Base-by-base conservation (phyloP, 2,888 invertebrate genomes). In the Aromia moschata region DNA sequence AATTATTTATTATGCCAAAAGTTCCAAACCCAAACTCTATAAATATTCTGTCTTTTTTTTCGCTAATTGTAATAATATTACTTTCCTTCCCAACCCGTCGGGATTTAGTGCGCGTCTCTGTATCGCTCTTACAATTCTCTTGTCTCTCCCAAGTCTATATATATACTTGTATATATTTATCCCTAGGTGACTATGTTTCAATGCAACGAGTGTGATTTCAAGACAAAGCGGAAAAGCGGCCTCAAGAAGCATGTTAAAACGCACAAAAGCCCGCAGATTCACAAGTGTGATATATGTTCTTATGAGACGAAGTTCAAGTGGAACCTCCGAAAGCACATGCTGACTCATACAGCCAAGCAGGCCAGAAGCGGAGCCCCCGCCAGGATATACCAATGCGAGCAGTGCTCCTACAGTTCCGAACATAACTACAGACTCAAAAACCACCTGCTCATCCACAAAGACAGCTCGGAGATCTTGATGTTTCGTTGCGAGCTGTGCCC, bases 191-290 rank as follows among this genome's bases (percentile, higher is more conserved):
- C 7, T 1, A 17, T 51, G 18, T 20, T 15, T 14, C 37, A 51
- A 17, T 51, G 51, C 14, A 5, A 16, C 1, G 12, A 12, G 2
- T 51, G 51, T 7, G n/a, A 11, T 2, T 40, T 38, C 12, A 20
- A 18, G 14, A 18, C 51, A 18, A 51, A 51, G 12, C 17, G 38
- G 12, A 37, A 51, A 38, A 17, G 17, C 4, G 36, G n/a, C n/a
- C 15, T 51, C n/a, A 37, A 18, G 0, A 37, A 37, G 12, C 51
- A 51, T n/a, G 1, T 46, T 12, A 10, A 20, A 10, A 25, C 9
- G 16, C 46, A 20, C 9, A 9, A 46, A 7, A 5, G 17, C 2
- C n/a, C 14, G 10, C 12, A 12, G 16, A 18, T 17, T 3, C 17
- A 51, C 12, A 18, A 30, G 30, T 46, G 46, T 9, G 20, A 11